These are phyloP conservation scores for Ibycter americanus DNA, from an alignment of 2,797 vertebrate species.

Conservation along the genomic window DNA sequence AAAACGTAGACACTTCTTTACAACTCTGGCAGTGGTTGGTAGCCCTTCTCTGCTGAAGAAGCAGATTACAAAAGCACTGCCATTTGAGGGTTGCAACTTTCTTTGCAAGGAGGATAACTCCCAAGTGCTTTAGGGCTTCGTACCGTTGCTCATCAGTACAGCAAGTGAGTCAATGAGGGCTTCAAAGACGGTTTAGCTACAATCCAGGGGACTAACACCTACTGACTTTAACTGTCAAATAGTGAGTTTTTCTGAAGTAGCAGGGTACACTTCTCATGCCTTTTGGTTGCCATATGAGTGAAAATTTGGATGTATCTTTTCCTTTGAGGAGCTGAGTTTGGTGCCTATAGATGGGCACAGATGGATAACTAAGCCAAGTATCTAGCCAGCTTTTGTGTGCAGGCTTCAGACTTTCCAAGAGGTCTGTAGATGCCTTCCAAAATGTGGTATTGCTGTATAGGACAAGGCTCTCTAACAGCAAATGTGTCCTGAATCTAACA, in stretches of 20 bases:
- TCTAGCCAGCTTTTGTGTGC: not conserved
- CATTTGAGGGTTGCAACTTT: not conserved
- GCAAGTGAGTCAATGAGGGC: not conserved
- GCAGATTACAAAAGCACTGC: not conserved
- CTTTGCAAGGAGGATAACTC: not conserved
- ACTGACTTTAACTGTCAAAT: not conserved
- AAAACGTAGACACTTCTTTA: not conserved
- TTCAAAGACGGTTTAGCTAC: not conserved
- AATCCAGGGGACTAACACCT: not conserved
- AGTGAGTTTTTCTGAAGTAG: not conserved
- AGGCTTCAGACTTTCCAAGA: not conserved
- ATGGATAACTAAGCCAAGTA: not conserved
- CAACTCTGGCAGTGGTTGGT: not conserved
- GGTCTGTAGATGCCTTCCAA: not conserved
- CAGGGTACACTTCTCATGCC: not conserved
- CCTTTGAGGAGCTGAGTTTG: not conserved
- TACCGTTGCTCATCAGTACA: fast-evolving
- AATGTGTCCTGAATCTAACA: not conserved
- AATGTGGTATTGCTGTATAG: not conserved
- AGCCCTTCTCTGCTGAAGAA: not conserved
- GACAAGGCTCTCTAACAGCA: not conserved
- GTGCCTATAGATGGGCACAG: not conserved
- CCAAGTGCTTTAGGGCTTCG: not conserved
- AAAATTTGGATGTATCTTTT: not conserved
- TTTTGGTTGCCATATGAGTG: not conserved